phyloP scores from a whole-genome alignment of 2,797 vertebrate species.

The Trichosurus vulpecula region DNA sequence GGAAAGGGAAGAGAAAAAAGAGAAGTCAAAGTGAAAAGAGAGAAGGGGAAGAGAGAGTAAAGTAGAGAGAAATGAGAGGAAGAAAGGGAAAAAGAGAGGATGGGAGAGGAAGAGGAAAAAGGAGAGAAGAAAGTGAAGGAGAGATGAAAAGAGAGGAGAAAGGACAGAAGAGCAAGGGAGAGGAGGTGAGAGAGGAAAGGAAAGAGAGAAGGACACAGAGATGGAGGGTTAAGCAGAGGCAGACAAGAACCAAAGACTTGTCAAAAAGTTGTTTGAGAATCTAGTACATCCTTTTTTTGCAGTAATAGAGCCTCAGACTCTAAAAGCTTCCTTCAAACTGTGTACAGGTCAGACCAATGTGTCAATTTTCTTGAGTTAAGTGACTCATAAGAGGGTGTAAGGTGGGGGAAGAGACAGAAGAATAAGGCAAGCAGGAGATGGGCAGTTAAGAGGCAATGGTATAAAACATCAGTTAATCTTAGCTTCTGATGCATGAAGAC shows the following conservation, averaged over 20 bases:
- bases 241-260: slow-evolving; percentile 1
- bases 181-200: not conserved
- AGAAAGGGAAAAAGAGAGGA: too few species aligned
- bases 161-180: too few species aligned
- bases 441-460: slow-evolving; percentile 5
- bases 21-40: too few species aligned
- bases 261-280: not conserved
- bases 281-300: not conserved
- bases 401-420: not conserved
- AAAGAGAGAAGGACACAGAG: too few species aligned
- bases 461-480: slow-evolving; percentile 68
- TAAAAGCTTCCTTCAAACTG: slow-evolving; percentile 44
- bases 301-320: slow-evolving; percentile 7
- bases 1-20: too few species aligned
- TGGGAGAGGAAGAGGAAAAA: too few species aligned
- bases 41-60: too few species aligned
- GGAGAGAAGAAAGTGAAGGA: too few species aligned
- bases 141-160: too few species aligned
- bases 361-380: slow-evolving; percentile 42
- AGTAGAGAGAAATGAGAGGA: too few species aligned
- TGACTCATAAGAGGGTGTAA: not conserved
- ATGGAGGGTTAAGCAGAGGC: not conserved
- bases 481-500: slow-evolving; percentile 70
- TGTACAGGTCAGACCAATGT: slow-evolving; percentile 64
- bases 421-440: not conserved